Conservation (phyloP, 1,140 invertebrate species). For the Halotydeus destructor region DNA sequence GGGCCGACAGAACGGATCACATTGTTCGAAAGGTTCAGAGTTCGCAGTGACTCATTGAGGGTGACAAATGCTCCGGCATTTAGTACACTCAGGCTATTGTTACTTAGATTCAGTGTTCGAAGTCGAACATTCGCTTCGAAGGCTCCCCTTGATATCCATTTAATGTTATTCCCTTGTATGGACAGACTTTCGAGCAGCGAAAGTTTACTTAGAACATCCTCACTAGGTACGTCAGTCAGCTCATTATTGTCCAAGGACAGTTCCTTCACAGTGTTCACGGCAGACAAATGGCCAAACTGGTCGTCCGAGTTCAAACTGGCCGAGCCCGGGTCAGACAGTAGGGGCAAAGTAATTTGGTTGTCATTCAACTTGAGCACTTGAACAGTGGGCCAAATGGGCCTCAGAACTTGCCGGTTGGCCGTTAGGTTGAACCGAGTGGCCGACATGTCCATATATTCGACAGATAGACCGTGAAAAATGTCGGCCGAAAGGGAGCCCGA, state of each 20-base stretch:
- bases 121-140: slow-evolving; percentile 16
- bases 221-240: slow-evolving; percentile 43
- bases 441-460: no score
- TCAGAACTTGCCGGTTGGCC: no score
- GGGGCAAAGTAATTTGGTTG: not conserved
- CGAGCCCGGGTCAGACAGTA: no score
- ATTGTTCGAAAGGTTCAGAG: slow-evolving; percentile 51
- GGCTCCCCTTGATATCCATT: slow-evolving; percentile 10
- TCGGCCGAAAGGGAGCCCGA: no score
- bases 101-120: slow-evolving; percentile 31
- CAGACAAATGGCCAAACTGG: no score
- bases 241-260: slow-evolving; percentile 46
- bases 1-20: slow-evolving; percentile 48
- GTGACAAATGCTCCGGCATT: slow-evolving; percentile 46
- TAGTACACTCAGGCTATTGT: slow-evolving; percentile 41
- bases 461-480: no score
- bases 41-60: slow-evolving; percentile 42
- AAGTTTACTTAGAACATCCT: slow-evolving; percentile 46
- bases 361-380: no score
- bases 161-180: slow-evolving; percentile 19
- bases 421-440: no score
- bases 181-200: slow-evolving; percentile 38
- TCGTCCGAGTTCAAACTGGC: no score
- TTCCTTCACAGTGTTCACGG: slow-evolving; percentile 50
- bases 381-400: no score